A percentile compares a stretch with the other conserved stretches of the same genome.
These are phyloP conservation scores for Romanomermis culicivorax DNA, from an alignment of 2,888 invertebrate genomes.

Conservation along the genomic window DNA sequence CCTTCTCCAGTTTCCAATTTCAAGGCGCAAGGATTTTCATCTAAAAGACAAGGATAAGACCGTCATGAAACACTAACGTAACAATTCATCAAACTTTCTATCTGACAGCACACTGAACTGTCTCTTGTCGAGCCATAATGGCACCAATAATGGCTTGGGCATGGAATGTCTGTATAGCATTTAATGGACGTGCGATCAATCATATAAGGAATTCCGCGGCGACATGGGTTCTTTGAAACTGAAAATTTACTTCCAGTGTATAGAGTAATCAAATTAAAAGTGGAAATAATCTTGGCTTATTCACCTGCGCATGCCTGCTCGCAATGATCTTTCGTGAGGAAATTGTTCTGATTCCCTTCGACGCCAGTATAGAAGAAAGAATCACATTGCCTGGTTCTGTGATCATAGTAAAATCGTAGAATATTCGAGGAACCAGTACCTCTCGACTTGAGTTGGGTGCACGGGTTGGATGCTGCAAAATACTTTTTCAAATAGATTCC, in stretches of 20 bases:
- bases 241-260: background rate
- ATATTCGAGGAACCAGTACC: background rate
- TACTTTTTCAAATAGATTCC: background rate
- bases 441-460: slow-evolving; percentile 27
- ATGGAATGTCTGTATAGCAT: background rate
- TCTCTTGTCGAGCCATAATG: slow-evolving; percentile 10
- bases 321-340: slow-evolving; percentile 17
- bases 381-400: background rate
- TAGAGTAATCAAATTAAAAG: no score
- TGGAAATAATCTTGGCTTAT: no score
- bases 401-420: background rate
- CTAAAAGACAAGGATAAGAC: background rate
- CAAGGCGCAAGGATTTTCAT: slow-evolving; percentile 4
- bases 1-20: slow-evolving; percentile 15
- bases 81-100: slow-evolving; percentile 1
- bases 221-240: slow-evolving; percentile 5
- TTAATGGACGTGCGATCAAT: background rate
- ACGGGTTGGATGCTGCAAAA: slow-evolving; percentile 25
- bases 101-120: slow-evolving; percentile 12
- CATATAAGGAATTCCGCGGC: background rate
- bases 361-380: slow-evolving; percentile 10
- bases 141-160: slow-evolving; percentile 12
- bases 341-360: slow-evolving; percentile 18
- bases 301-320: slow-evolving; percentile 21
- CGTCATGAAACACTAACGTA: background rate